Conservation (phyloP, 2,113 vertebrate genomes). For the Triplophysa tibetana region DNA sequence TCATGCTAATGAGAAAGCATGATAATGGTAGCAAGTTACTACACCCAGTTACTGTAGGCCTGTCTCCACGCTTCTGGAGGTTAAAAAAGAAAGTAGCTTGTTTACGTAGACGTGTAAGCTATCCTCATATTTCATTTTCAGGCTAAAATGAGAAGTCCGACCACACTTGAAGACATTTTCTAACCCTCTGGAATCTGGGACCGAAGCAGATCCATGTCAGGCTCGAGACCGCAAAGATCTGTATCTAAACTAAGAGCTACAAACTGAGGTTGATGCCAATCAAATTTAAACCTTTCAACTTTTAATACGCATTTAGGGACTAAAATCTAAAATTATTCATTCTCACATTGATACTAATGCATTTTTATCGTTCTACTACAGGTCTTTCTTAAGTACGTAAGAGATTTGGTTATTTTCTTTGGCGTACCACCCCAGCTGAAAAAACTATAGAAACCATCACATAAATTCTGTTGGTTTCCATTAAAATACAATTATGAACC, state of each 20-base stretch:
- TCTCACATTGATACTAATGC: no score
- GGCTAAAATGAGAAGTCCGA: slow-evolving; percentile 26
- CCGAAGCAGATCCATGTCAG: slow-evolving; percentile 19
- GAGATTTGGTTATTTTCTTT: background rate
- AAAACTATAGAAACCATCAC: no score
- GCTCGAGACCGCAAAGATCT: slow-evolving; percentile 32
- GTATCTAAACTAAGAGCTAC: slow-evolving; percentile 33
- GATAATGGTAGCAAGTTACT: slow-evolving; percentile 14
- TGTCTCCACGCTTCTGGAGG: background rate
- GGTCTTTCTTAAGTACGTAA: no score
- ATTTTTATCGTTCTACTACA: no score
- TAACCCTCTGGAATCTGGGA: slow-evolving; percentile 40
- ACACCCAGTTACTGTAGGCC: slow-evolving; percentile 18
- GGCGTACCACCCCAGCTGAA: no score
- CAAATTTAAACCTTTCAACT: background rate
- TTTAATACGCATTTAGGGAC: background rate
- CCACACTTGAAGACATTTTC: slow-evolving; percentile 7
- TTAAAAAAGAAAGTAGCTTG: slow-evolving; percentile 19
- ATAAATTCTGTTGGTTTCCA: no score
- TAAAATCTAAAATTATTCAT: background rate
- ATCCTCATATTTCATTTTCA: slow-evolving; percentile 12
- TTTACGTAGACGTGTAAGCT: background rate
- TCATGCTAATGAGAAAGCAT: slow-evolving; percentile 34
- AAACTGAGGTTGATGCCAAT: slow-evolving; percentile 26
- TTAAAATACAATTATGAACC: no score